phyloP scores from a whole-genome alignment of 2,113 vertebrate genomes.

The Upupa epops region DNA sequence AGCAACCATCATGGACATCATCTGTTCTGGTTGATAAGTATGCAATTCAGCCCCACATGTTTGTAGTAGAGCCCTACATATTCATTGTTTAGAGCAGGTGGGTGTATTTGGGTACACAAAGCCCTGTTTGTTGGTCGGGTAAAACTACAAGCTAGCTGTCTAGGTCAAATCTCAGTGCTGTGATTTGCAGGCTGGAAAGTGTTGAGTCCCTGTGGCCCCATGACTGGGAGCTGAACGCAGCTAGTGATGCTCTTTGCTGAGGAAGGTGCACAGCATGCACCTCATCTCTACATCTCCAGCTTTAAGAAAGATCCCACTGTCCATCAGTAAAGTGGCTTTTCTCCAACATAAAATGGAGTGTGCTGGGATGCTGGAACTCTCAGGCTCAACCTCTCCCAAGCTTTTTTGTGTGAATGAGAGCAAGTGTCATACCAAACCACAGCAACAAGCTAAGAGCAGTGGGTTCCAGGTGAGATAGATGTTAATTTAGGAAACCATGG shows the following conservation, averaged over 20 bases:
- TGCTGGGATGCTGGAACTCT: background rate
- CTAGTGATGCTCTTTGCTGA: rapidly evolving
- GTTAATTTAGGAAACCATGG: background rate
- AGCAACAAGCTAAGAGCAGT: rapidly evolving
- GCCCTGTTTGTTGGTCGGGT: background rate
- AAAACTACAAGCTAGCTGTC: background rate
- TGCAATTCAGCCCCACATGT: background rate
- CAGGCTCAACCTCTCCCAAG: background rate
- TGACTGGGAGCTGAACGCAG: rapidly evolving
- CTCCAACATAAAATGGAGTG: background rate
- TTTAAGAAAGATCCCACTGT: background rate
- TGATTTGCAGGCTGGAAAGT: background rate
- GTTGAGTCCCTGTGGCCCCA: rapidly evolving
- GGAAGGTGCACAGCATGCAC: background rate
- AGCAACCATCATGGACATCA: rapidly evolving
- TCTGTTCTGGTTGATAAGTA: background rate
- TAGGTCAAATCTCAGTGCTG: background rate
- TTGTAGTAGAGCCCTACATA: too few species aligned
- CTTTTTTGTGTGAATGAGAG: background rate
- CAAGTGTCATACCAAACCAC: background rate
- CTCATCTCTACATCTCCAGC: background rate
- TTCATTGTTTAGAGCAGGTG: too few species aligned
- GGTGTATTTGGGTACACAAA: background rate
- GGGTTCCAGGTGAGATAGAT: background rate
- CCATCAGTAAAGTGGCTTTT: background rate